A percentile compares a stretch with the other conserved stretches of the same genome.
Conservation (phyloP, 2,888 invertebrate species). For the Archips xylosteana region DNA sequence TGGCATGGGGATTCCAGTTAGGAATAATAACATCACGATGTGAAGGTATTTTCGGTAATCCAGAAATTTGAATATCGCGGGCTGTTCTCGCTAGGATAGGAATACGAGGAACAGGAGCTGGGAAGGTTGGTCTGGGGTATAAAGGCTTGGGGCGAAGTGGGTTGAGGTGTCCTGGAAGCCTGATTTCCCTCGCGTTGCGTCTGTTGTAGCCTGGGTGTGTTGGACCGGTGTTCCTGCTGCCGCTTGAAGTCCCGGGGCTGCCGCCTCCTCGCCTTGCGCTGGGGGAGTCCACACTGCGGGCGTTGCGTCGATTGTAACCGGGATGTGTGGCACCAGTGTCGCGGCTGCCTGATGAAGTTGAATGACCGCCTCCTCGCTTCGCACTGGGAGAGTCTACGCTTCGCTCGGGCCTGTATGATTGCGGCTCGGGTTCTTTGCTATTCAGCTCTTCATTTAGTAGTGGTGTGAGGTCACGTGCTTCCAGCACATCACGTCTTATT, state of each 20-base stretch:
- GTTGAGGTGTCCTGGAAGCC: constrained; percentile 35
- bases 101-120: constrained; percentile 33
- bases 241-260: background rate
- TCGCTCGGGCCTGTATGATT: background rate
- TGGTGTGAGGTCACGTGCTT: constrained; percentile 40
- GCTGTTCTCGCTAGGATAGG: constrained; percentile 45
- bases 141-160: constrained; percentile 39
- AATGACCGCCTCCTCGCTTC: constrained; percentile 51
- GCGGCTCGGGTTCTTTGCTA: background rate
- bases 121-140: constrained; percentile 40
- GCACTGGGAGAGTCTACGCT: background rate
- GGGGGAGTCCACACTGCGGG: constrained; percentile 43
- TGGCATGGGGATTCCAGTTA: constrained; percentile 61
- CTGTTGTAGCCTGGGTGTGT: constrained; percentile 33
- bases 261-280: constrained; percentile 36
- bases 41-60: constrained; percentile 50
- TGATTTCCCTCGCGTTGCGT: constrained; percentile 43
- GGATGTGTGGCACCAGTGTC: constrained; percentile 60
- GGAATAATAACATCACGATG: constrained; percentile 57
- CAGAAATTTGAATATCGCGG: constrained; percentile 49
- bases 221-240: constrained; percentile 20
- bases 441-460: background rate
- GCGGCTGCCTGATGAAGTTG: constrained; percentile 50
- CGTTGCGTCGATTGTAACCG: constrained; percentile 61
- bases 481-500: constrained; percentile 44